Evolutionary conservation across 2,113 vertebrate species (phyloP), one percentile per base, ranked within the genome.

Genomic region (Syrrhaptes paradoxus): DNA sequence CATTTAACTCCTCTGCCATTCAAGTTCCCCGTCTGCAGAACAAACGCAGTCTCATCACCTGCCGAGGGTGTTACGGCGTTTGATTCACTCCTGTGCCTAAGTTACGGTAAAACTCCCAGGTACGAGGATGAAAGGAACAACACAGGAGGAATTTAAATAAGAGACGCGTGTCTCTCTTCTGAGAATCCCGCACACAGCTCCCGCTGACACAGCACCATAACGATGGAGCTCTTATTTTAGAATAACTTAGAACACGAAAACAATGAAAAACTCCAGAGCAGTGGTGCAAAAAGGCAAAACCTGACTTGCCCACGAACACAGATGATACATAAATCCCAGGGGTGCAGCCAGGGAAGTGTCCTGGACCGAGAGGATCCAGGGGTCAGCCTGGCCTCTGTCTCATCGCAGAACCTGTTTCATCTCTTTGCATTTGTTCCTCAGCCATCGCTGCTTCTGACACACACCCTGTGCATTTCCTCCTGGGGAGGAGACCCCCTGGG

Each of bases 161-260:
- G 52, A 87, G 32, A 26, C 0, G 0, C 0, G 6, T 10, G 6
- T 20, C 13, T 57, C 34, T 57, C 41, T n/a, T 21, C 76, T 25
- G 21, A 76, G 67, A 80, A 57, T 12, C 12, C 84, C 59, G 46
- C 72, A 38, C 61, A 15, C n/a, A 49, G 7, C 34, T 76, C 72
- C 10, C 46, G 43, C 17, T 0, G 0, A n/a, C 22, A 5, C 41
- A 43, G 34, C 54, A 34, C 5, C 13, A 1, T 1, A 28, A 13
- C 2, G 34, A 21, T 0, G 5, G 10, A 86, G 59, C 34, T 58
- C 36, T 28, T 45, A 16, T 34, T 75, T 66, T 25, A 65, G 43
- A 77, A 65, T 16, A 59, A 10, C 28, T 75, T 72, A 2, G 3
- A 58, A 82, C 24, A 25, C 0, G 6, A 43, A 68, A 59, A 20